Evolutionary conservation across 37 sponge, comb jelly and placozoan genomes (phyloP), one percentile per base, ranked within the genome.

Genomic region (Theonella swinhoei): DNA sequence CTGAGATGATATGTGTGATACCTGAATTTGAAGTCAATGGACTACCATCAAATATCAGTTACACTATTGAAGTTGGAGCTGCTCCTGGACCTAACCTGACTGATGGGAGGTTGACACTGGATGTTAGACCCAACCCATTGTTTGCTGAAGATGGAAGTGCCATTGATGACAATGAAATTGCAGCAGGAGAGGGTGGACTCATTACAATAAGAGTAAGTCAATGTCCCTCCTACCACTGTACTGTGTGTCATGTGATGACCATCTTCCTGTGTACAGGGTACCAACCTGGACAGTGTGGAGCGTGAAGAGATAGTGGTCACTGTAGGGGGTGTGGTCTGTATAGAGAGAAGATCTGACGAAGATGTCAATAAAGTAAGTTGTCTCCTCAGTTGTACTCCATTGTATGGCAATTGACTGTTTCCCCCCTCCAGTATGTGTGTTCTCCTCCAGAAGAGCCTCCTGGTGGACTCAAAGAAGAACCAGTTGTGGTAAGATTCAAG

Each of bases 211-310:
- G 11, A 17, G 54, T 47, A 14, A 47, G 54, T 47, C 14, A 14
- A 47, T 17, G 14, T 47, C 14, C 54, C n/a, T n/a, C n/a, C n/a
- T n/a, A n/a, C n/a, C n/a, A n/a, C n/a, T n/a, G n/a, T n/a, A n/a
- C n/a, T n/a, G n/a, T n/a, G n/a, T n/a, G n/a, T n/a, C n/a, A n/a
- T n/a, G n/a, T n/a, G n/a, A n/a, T n/a, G n/a, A n/a, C n/a, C n/a
- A n/a, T n/a, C n/a, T n/a, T n/a, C n/a, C n/a, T n/a, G n/a, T n/a
- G n/a, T 72, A 4, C 54, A 88, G 89, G 89, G 89, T 26, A 22
- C 34, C 35, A 68, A 77, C 68, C 38, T 88, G 19, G 73, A 62
- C 35, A 64, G 42, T 43, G 84, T 88, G 3, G 78, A 83, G 61
- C 20, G 9, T 39, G 31, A 35, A 60, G 88, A 88, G 70, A 82